These are phyloP conservation scores for Galaxias olidus DNA, from an alignment of 2,797 vertebrate species.

Conservation along the genomic window DNA sequence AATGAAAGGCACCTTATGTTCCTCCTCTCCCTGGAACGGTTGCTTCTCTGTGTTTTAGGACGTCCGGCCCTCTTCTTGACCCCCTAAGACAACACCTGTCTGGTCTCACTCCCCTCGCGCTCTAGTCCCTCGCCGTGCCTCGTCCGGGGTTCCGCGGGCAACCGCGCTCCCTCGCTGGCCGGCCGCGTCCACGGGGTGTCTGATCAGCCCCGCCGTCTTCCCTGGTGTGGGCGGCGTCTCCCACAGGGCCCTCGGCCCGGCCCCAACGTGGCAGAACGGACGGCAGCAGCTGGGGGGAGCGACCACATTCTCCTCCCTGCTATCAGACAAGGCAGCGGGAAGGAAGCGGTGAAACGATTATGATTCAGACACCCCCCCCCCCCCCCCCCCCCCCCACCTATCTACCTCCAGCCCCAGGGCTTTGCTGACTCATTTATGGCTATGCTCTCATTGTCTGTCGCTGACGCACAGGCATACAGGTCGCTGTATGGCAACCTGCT, in stretches of 20 bases:
- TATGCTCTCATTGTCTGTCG: slow-evolving; percentile 24
- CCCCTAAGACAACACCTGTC: not conserved
- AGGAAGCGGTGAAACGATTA: too few relatives aligned
- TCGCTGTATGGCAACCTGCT: not conserved
- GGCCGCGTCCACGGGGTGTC: not conserved
- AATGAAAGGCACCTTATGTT: slow-evolving; percentile 25
- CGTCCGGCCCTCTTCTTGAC: slow-evolving; percentile 18
- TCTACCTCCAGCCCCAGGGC: slow-evolving; percentile 57
- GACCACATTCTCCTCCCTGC: too few relatives aligned
- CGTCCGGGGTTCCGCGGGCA: not conserved
- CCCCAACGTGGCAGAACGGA: too few relatives aligned
- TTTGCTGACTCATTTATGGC: slow-evolving; percentile 47
- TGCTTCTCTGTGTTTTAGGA: slow-evolving; percentile 20
- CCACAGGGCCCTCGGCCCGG: too few relatives aligned
- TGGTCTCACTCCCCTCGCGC: not conserved
- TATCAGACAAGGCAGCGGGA: too few relatives aligned
- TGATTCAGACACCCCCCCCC: too few relatives aligned
- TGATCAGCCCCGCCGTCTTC: not conserved
- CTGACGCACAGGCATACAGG: not conserved
- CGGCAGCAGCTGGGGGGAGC: too few relatives aligned
- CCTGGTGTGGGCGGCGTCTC: too few relatives aligned
- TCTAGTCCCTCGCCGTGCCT: not conserved
- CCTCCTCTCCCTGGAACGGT: slow-evolving; percentile 8
- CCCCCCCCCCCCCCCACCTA: not conserved
- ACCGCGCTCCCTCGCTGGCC: not conserved